A percentile compares a stretch with the other conserved stretches of the same genome.
phyloP scores from a whole-genome alignment of 2,113 vertebrate genomes.

The Chunga burmeisteri region DNA sequence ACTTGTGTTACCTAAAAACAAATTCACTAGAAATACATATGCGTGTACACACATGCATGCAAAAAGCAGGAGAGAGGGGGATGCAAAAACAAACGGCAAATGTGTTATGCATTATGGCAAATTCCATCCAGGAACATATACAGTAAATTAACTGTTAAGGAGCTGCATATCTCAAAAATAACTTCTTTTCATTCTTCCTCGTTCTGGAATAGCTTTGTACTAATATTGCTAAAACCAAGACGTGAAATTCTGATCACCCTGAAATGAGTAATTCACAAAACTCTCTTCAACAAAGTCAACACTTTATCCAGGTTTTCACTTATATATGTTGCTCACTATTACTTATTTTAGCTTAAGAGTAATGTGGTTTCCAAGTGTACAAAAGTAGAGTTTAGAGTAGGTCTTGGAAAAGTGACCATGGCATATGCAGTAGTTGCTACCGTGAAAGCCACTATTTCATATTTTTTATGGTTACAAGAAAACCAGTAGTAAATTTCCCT shows the following conservation, averaged over 20 bases:
- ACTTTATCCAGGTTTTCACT: background rate
- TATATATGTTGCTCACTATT: background rate
- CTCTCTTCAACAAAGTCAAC: background rate
- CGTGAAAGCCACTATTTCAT: background rate
- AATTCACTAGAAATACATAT: background rate
- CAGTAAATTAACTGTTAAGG: background rate
- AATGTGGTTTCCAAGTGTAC: background rate
- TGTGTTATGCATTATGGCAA: background rate
- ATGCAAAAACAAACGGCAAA: background rate
- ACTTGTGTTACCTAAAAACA: background rate
- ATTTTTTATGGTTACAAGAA: background rate
- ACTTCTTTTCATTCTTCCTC: background rate
- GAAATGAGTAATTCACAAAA: background rate
- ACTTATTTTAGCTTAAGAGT: background rate
- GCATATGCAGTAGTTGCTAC: background rate
- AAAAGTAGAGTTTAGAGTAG: background rate
- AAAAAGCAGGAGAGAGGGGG: background rate
- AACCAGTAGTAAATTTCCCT: background rate
- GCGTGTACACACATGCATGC: too few species aligned
- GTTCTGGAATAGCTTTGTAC: background rate
- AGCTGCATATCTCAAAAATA: background rate
- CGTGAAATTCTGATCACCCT: background rate
- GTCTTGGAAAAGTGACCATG: background rate
- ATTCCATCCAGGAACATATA: background rate
- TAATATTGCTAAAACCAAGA: background rate